Evolutionary conservation across 2,113 vertebrate species (phyloP).

Genomic region (Dipodomys ordii): DNA sequence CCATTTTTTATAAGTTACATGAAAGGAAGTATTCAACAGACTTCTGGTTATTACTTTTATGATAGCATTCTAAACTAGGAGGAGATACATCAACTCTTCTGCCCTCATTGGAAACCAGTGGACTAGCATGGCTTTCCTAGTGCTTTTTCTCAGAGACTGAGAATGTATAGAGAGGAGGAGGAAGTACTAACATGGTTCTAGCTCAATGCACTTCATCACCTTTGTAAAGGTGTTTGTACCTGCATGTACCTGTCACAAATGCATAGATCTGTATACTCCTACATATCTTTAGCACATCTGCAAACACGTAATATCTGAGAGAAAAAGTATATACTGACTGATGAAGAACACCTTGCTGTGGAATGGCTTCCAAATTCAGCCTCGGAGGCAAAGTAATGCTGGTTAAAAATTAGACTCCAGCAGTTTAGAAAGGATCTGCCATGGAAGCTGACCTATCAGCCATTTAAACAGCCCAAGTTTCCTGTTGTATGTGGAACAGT

Average conservation of each 20-base stretch:
- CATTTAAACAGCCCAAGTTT: background rate
- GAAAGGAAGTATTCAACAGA: background rate
- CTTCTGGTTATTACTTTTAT: constrained; percentile 32
- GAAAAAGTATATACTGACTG: background rate
- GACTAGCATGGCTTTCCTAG: background rate
- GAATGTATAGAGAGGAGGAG: background rate
- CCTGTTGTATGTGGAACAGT: background rate
- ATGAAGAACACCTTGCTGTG: background rate
- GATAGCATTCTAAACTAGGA: background rate
- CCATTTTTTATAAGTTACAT: background rate
- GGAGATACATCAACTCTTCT: background rate
- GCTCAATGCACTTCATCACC: background rate
- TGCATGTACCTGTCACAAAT: no score
- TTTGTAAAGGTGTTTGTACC: background rate
- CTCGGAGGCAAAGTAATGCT: background rate
- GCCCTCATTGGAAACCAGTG: background rate
- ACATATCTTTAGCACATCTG: background rate
- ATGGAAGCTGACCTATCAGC: background rate
- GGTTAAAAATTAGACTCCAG: background rate
- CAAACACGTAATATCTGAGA: background rate
- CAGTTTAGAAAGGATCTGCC: background rate
- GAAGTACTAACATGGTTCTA: background rate
- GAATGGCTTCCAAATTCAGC: background rate
- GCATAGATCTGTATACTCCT: background rate
- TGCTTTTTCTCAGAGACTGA: background rate